A percentile compares a stretch with the other conserved stretches of the same genome.
Evolutionary conservation across 2,797 vertebrate species (phyloP).

Genomic region (Luscinia luscinia): DNA sequence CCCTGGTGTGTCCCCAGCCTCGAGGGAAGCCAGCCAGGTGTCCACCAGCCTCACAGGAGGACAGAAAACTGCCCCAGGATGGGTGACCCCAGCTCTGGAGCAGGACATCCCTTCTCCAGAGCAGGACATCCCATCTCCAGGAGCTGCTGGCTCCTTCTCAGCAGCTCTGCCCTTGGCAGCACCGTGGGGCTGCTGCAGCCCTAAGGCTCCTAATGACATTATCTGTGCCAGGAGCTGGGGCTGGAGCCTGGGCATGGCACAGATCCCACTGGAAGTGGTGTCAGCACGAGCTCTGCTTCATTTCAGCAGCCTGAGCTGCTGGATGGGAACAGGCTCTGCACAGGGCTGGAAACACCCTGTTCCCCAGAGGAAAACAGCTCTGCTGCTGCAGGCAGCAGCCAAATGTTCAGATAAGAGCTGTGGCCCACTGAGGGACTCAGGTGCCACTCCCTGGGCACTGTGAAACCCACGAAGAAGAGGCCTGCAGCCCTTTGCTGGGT

Average conservation of each 20-base stretch:
- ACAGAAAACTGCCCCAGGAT: background rate
- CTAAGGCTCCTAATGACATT: background rate
- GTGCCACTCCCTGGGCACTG: background rate
- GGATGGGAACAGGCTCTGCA: background rate
- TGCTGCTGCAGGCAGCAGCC: background rate
- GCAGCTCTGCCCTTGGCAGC: background rate
- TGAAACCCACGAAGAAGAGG: background rate
- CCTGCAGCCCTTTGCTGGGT: background rate
- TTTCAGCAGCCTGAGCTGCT: background rate
- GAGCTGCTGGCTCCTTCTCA: fast-evolving
- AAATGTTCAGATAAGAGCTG: background rate
- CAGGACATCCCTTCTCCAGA: background rate
- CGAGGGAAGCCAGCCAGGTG: background rate
- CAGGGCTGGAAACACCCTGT: background rate
- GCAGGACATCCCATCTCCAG: background rate
- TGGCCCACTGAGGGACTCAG: background rate
- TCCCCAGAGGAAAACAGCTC: background rate
- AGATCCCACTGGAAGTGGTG: background rate
- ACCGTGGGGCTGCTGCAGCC: background rate
- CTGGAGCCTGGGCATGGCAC: background rate
- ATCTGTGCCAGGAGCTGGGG: background rate
- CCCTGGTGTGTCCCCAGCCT: background rate
- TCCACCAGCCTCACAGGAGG: background rate
- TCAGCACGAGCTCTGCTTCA: slow-evolving; percentile 22
- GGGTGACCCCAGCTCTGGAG: background rate